phyloP scores from a whole-genome alignment of 2,888 invertebrate species.

The Dichetophora obliterata region DNA sequence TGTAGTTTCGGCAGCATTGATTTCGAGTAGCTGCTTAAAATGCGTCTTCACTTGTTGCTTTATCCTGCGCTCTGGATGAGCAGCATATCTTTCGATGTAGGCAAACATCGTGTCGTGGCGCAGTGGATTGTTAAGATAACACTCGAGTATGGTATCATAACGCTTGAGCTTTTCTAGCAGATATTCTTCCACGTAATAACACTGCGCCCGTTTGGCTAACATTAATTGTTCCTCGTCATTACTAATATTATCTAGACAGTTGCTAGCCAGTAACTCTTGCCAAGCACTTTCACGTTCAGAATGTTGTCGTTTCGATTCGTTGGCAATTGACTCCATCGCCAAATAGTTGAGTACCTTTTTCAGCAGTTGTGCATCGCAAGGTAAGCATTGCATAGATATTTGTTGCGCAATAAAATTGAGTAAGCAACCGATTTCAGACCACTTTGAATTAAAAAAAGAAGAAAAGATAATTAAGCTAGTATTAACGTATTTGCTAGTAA shows the following conservation, averaged over 20 bases:
- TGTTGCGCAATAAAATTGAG: constrained; percentile 78
- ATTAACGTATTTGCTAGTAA: no score
- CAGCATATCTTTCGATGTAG: constrained; percentile 72
- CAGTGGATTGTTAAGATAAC: constrained; percentile 77
- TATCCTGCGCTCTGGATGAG: constrained; percentile 68
- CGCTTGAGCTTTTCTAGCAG: constrained; percentile 76
- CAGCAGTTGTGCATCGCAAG: constrained; percentile 71
- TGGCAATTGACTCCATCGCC: constrained; percentile 68
- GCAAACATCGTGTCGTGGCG: constrained; percentile 75
- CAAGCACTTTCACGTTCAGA: constrained; percentile 82
- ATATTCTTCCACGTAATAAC: constrained; percentile 80
- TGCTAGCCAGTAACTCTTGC: constrained; percentile 77
- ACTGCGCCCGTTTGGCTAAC: constrained; percentile 76
- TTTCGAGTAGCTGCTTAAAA: constrained; percentile 72
- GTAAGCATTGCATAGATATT: constrained; percentile 71
- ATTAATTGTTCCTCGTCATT: constrained; percentile 73
- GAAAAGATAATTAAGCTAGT: no score
- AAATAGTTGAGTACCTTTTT: constrained; percentile 76
- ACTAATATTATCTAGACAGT: constrained; percentile 74
- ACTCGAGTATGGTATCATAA: constrained; percentile 76
- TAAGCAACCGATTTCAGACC: constrained; percentile 73
- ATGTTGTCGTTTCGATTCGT: constrained; percentile 70
- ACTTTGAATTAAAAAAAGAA: constrained; percentile 55
- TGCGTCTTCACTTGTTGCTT: constrained; percentile 69
- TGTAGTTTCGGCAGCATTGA: constrained; percentile 76